Percentiles rank a stretch among this genome's conserved stretches.
Evolutionary conservation across 1,140 invertebrate species (phyloP).

Genomic region (Brachionus manjavacas): DNA sequence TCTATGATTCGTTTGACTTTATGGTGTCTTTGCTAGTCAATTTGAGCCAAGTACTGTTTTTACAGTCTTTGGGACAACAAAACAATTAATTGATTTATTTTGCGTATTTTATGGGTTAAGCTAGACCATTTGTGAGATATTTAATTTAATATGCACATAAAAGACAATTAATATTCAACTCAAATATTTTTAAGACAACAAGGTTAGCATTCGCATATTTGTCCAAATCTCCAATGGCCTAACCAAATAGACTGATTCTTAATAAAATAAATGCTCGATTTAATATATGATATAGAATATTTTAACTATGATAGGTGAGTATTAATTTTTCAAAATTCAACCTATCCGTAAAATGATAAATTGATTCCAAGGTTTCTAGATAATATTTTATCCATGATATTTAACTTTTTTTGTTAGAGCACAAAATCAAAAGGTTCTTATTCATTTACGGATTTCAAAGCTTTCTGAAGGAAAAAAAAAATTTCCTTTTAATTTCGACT

Average conservation of each 20-base stretch:
- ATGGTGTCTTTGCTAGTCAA: neutral
- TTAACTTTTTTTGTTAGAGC: neutral
- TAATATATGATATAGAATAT: neutral
- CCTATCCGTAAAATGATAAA: neutral
- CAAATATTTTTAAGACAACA: neutral
- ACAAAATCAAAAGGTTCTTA: neutral
- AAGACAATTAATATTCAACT: neutral
- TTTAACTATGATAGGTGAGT: neutral
- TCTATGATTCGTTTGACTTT: neutral
- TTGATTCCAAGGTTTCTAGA: neutral
- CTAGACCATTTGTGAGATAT: neutral
- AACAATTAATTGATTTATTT: neutral
- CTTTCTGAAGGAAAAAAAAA: too few species aligned
- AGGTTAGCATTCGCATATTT: too few species aligned
- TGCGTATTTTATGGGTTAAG: neutral
- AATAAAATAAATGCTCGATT: neutral
- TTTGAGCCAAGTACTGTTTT: neutral
- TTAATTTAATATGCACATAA: neutral
- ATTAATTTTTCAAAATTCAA: neutral
- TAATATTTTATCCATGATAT: slow-evolving; percentile 6
- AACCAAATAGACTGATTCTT: too few species aligned
- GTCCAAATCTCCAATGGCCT: too few species aligned
- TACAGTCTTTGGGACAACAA: neutral
- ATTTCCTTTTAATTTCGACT: too few species aligned
- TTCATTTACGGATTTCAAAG: neutral